phyloP scores from a whole-genome alignment of 1,140 invertebrate species.

The Orchesella cincta region DNA sequence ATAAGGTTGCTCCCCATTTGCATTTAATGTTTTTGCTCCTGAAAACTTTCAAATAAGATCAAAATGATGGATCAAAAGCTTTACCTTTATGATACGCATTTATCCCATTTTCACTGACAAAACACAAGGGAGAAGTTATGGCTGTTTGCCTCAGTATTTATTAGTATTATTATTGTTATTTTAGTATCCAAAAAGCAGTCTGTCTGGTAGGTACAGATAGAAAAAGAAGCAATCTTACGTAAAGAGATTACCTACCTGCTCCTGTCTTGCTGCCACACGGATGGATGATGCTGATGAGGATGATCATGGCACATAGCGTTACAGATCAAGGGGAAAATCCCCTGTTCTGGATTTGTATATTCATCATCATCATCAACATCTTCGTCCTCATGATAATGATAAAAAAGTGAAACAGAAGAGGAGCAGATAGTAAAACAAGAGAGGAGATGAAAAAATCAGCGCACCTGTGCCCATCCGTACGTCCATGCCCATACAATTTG shows the following conservation, averaged over 20 bases:
- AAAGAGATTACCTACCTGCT: too few species aligned
- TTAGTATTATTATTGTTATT: not conserved
- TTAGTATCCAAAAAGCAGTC: not conserved
- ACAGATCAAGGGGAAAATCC: not conserved
- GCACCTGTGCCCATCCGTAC: not conserved
- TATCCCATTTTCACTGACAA: not conserved
- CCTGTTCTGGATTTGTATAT: not conserved
- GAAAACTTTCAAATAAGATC: too few species aligned
- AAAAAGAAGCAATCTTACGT: too few species aligned
- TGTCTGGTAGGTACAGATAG: too few species aligned
- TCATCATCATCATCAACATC: not conserved
- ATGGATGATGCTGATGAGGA: not conserved
- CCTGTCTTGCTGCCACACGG: not conserved
- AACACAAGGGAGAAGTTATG: not conserved
- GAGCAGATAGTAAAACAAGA: not conserved
- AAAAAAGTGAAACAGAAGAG: not conserved
- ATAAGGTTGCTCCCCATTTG: not conserved
- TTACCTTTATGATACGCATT: too few species aligned
- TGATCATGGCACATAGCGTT: not conserved
- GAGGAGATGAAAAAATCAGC: not conserved
- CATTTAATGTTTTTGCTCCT: too few species aligned
- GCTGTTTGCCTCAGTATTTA: not conserved
- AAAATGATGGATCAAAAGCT: too few species aligned
- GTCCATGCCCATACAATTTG: not conserved
- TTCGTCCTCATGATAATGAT: not conserved